Conservation (phyloP, 2,113 vertebrate species). For the Centropristis striata region DNA sequence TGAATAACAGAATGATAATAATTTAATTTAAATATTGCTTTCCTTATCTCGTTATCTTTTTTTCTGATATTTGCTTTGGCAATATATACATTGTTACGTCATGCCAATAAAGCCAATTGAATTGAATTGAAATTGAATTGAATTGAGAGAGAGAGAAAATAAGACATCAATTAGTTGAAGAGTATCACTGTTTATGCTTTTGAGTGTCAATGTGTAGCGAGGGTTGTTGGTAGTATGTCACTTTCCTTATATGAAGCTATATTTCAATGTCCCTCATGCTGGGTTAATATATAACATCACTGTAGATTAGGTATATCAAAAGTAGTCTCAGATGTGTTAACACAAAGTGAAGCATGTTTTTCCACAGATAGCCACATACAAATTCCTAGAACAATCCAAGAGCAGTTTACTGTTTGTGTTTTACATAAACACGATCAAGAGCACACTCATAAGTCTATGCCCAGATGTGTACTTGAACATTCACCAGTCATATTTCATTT, state of each 20-base stretch:
- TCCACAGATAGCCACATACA: not conserved
- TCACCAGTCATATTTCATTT: slow-evolving; percentile 48
- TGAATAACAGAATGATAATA: too few relatives aligned
- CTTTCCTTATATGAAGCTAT: not conserved
- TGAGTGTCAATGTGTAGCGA: not conserved
- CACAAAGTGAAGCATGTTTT: slow-evolving; percentile 17
- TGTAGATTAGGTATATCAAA: not conserved
- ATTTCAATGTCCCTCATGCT: not conserved
- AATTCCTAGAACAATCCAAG: not conserved
- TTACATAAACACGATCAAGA: slow-evolving; percentile 31
- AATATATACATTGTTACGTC: too few relatives aligned
- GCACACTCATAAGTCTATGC: slow-evolving; percentile 13
- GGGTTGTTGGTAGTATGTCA: not conserved
- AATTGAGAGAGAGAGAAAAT: too few relatives aligned
- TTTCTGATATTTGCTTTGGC: too few relatives aligned
- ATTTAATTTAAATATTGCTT: too few relatives aligned
- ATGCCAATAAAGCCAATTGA: too few relatives aligned
- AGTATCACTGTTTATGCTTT: not conserved
- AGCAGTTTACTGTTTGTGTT: slow-evolving; percentile 3
- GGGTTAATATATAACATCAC: not conserved
- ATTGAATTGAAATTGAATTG: too few relatives aligned
- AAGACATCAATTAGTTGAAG: not conserved
- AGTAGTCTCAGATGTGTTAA: slow-evolving; percentile 1
- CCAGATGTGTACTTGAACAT: slow-evolving; percentile 29
- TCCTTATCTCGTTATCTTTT: too few relatives aligned